Evolutionary conservation across 2,113 vertebrate genomes (phyloP), one percentile per base, ranked within the genome.

Genomic region (Malurus alboscapulatus): DNA sequence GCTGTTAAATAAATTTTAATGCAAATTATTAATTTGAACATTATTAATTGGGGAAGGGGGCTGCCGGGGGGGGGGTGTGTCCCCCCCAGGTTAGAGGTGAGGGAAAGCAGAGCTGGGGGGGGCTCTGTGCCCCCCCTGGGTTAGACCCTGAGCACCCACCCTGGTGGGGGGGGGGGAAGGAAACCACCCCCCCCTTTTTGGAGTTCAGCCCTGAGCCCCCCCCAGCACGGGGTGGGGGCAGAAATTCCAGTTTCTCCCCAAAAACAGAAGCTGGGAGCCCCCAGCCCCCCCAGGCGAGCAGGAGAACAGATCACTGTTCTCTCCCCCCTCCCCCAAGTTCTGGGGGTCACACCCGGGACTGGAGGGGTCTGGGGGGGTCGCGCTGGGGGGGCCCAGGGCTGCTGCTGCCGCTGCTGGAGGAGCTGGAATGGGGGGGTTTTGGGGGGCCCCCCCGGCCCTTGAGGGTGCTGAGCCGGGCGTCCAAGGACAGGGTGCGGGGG

Each of bases 401-500:
- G 94, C 96, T 97, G 96, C 98, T 97, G 84, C 98, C 97, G 42
- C 98, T 98, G 25, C 98, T 98, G 93, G 98, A 90, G 78, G 94
- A 97, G 93, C 95, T 87, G 77, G 25, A 96, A 34, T 62, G 20
- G 59, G 42, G 97, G 66, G 42, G 96, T 16, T 62, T n/a, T 9
- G 90, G 88, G 55, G 59, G 81, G 4, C 14, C 54, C 96, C 95
- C 17, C 51, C 97, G 96, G 17, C 97, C 97, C 51, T 97, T 96
- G 29, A 98, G 96, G 47, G 96, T 98, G 95, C 98, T 98, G 85
- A 99, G 98, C 89, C 98, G 98, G 48, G 98, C 98, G 27, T 99
- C 99, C 91, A 99, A 95, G 17, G 99, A 99, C 80, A 98, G 98
- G 38, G 38, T 38, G 38, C 38, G 38, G 38, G 38, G 38, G 38